phyloP scores from a whole-genome alignment of 2,113 vertebrate genomes.

The Erythrocercus mccallii region DNA sequence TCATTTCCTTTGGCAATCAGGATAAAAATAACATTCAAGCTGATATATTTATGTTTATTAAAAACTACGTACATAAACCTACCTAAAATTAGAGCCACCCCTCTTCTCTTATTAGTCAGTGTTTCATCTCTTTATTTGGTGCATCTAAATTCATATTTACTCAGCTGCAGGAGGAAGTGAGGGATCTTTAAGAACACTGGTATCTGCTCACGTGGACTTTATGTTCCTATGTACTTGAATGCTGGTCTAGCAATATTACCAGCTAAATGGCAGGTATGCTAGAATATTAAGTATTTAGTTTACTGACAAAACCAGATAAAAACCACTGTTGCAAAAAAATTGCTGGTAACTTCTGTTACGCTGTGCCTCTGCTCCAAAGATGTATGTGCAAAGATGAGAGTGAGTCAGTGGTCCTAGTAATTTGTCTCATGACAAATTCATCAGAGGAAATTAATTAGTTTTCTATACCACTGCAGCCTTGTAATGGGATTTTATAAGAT shows the following conservation, averaged over 20 bases:
- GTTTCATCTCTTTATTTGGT: neutral
- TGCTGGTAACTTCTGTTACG: neutral
- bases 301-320: neutral
- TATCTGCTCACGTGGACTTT: neutral
- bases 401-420: neutral
- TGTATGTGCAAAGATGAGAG: neutral
- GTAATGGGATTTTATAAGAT: neutral
- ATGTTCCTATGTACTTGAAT: neutral
- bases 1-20: neutral
- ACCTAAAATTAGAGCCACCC: neutral
- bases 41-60: neutral
- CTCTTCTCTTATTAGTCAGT: neutral
- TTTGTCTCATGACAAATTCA: neutral
- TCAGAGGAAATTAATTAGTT: neutral
- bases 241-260: neutral
- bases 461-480: neutral
- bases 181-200: neutral
- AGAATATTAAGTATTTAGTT: neutral
- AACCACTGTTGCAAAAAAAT: neutral
- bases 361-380: neutral
- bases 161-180: neutral
- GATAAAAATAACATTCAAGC: neutral
- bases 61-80: neutral
- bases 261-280: neutral
- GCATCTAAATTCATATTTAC: neutral